A percentile compares a stretch with the other conserved stretches of the same genome.
phyloP scores from a whole-genome alignment of 2,888 invertebrate genomes.

The Isotomurus palustris region DNA sequence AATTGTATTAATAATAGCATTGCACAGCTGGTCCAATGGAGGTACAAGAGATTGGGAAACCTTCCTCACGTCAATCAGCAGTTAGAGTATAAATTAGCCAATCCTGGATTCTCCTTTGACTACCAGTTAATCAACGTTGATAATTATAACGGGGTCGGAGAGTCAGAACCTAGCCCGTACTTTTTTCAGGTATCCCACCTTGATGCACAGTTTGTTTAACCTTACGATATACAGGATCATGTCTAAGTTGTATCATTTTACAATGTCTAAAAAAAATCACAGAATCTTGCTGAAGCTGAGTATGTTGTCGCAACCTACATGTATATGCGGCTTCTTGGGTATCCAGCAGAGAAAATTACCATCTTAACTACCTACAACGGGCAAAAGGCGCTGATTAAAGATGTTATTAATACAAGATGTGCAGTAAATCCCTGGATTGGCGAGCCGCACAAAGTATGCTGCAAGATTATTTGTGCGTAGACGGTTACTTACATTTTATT shows the following conservation, averaged over 20 bases:
- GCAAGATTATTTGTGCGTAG: too few relatives aligned
- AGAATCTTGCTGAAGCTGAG: constrained; percentile 61
- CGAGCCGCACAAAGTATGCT: constrained; percentile 75
- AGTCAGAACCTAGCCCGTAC: constrained; percentile 95
- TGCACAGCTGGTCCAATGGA: constrained; percentile 91
- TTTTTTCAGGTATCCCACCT: constrained; percentile 78
- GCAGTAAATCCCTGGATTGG: constrained; percentile 93
- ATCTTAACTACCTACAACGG: constrained; percentile 99
- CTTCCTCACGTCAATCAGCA: constrained; percentile 78
- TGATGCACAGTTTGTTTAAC: background rate
- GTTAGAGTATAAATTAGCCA: constrained; percentile 81
- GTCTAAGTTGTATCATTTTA: background rate
- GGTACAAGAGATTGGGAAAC: constrained; percentile 86
- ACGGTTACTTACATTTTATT: too few relatives aligned
- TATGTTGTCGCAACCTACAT: constrained; percentile 96
- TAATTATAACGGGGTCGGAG: constrained; percentile 93
- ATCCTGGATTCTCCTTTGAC: constrained; percentile 87
- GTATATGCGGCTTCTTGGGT: constrained; percentile 96
- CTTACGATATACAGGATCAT: background rate
- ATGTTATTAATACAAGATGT: constrained; percentile 90
- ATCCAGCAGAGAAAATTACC: constrained; percentile 93
- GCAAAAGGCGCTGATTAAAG: constrained; percentile 93
- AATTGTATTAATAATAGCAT: constrained; percentile 58
- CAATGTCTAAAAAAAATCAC: background rate
- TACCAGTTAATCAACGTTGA: constrained; percentile 95